Evolutionary conservation across 37 sponge, comb jelly and placozoan genomes (phyloP), one percentile per base, ranked within the genome.

Genomic region (Axinella damicornis): DNA sequence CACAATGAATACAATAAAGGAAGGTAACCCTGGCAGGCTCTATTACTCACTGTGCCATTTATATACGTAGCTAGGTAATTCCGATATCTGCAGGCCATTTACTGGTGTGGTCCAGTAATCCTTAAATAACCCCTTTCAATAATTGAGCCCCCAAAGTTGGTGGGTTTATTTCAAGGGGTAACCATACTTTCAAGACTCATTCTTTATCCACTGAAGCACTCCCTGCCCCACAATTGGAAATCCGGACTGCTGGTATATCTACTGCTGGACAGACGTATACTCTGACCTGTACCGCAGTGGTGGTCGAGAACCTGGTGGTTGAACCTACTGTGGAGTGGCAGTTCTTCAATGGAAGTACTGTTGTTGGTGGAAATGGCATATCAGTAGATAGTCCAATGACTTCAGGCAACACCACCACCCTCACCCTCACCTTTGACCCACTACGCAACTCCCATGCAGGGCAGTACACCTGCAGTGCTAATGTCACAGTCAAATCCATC

Each of bases 361-460:
- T 39, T 27, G 18, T 67, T 32, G 46, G 46, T 46, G n/a, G n/a
- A n/a, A 46, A 46, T 46, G 9, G 46, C 46, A 46, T 46, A 4
- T 12, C 46, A 46, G 25, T 57, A 31, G 16, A 5, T 16, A 31
- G 6, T 46, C 46, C 46, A 9, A 9, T 46, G 9, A 46, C 46
- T 9, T 12, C 46, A 4, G 46, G 46, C 46, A 46, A 4, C 4
- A 46, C 4, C 46, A 46, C 27, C 18, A 69, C 33, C 54, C 25
- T 41, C 11, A 64, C 39, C n/a, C 65, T 84, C 32, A 66, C 40
- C 1, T 85, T 85, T 52, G 32, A 20, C 37, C 59, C 77, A 39
- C 61, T 85, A 18, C 39, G 58, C 13, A 70, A 77, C 41, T 77
- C 85, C 27, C 78, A 85, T 56, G 85, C 60, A 70, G 85, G 78